These are phyloP conservation scores for Lonchura striata DNA, from an alignment of 2,113 vertebrate genomes.

Conservation along the genomic window DNA sequence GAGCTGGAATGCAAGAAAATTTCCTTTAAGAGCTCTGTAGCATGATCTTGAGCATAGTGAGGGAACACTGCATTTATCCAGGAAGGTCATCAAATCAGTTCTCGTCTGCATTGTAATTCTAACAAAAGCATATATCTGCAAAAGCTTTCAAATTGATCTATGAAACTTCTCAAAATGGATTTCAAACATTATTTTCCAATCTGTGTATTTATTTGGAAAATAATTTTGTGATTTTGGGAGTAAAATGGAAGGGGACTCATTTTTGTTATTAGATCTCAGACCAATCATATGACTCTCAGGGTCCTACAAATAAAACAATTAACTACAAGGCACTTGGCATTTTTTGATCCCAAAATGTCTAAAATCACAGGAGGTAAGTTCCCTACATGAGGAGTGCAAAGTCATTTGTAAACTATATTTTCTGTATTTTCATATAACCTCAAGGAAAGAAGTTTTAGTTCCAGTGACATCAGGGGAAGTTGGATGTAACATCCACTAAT, in stretches of 20 bases:
- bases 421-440: neutral
- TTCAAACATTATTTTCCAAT: neutral
- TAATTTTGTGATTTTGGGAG: neutral
- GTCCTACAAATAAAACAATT: neutral
- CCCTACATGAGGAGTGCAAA: constrained; percentile 38
- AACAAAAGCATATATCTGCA: neutral
- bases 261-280: neutral
- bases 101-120: neutral
- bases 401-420: neutral
- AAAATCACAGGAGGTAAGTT: neutral
- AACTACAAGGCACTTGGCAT: neutral
- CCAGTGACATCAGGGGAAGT: neutral
- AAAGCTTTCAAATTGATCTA: neutral
- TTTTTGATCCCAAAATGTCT: neutral
- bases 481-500: neutral
- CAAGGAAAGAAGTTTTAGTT: neutral
- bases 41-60: neutral
- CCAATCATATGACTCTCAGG: neutral
- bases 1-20: neutral
- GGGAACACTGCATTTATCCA: neutral
- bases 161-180: neutral
- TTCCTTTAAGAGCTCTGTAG: neutral
- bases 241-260: neutral
- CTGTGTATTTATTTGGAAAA: neutral
- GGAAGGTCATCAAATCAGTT: neutral